These are phyloP conservation scores for Siphonodentalium dalli DNA, from an alignment of 2,888 invertebrate genomes.

Conservation along the genomic window DNA sequence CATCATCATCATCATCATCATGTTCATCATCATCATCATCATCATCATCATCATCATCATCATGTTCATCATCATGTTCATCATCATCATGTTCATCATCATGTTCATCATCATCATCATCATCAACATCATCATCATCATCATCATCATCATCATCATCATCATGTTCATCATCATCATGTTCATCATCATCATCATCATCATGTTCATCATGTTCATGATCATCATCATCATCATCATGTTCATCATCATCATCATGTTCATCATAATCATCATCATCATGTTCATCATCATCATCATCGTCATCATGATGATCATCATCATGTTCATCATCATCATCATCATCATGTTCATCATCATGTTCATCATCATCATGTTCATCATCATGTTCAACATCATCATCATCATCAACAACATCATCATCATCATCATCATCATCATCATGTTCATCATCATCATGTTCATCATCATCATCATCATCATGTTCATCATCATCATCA, in stretches of 20 bases:
- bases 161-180: background rate
- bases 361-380: background rate
- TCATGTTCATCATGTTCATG: background rate
- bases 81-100: background rate
- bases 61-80: background rate
- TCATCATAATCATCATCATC: no score
- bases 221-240: background rate
- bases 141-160: background rate
- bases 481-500: background rate
- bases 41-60: background rate
- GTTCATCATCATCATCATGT: background rate
- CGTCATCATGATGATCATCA: no score
- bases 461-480: background rate
- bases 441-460: background rate
- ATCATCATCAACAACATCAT: background rate
- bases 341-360: background rate
- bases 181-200: background rate
- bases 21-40: background rate
- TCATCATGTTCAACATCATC: background rate
- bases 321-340: background rate
- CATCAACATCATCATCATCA: background rate
- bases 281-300: no score
- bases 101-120: background rate
- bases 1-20: background rate
- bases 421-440: background rate